Percentiles rank a stretch among this genome's conserved stretches.
phyloP scores from a whole-genome alignment of 1,140 invertebrate genomes.

The Drosophila santomea region DNA sequence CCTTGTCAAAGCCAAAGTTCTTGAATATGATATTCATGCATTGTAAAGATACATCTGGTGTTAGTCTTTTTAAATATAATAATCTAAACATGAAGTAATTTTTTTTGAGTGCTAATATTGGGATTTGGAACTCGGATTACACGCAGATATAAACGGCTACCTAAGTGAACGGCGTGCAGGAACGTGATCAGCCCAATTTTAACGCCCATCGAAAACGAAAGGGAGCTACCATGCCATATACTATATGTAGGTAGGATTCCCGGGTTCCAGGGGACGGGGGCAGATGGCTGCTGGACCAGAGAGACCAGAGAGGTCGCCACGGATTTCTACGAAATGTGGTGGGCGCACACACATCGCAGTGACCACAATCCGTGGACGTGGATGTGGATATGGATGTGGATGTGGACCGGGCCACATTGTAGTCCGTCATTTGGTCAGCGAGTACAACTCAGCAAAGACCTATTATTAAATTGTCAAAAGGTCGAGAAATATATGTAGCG shows the following conservation, averaged over 20 bases:
- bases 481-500: constrained; percentile 72
- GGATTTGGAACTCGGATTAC: constrained; percentile 66
- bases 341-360: constrained; percentile 50
- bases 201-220: constrained; percentile 77
- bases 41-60: too few relatives aligned
- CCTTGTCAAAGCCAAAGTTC: too few relatives aligned
- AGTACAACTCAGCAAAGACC: constrained; percentile 59
- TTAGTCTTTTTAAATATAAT: too few relatives aligned
- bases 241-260: constrained; percentile 8
- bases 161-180: constrained; percentile 79
- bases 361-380: constrained; percentile 10
- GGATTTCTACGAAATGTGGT: constrained; percentile 78
- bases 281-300: constrained; percentile 2
- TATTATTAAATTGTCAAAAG: constrained; percentile 85
- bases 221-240: constrained; percentile 37
- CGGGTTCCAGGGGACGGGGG: background rate
- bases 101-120: constrained; percentile 2
- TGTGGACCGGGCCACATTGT: constrained; percentile 41
- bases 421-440: constrained; percentile 77
- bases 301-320: constrained; percentile 27
- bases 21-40: too few relatives aligned
- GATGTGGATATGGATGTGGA: background rate
- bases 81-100: too few relatives aligned
- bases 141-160: constrained; percentile 77
- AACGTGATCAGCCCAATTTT: constrained; percentile 84